A percentile compares a stretch with the other conserved stretches of the same genome.
phyloP scores from a whole-genome alignment of 2,888 invertebrate genomes.

The Meliscaeva auricollis region DNA sequence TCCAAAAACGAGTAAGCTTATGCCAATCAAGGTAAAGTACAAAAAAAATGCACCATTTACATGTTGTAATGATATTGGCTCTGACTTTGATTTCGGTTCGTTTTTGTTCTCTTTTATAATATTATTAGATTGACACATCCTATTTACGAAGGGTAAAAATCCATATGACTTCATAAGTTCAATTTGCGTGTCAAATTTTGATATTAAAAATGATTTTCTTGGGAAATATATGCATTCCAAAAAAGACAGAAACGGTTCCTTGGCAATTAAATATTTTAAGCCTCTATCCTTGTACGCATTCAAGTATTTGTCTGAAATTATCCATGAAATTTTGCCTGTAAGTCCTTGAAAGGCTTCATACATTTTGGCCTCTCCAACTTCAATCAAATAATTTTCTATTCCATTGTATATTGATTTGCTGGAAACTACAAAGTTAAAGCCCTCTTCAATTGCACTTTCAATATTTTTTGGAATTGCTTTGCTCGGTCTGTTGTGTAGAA shows the following conservation, averaged over 20 bases:
- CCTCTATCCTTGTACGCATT: background rate
- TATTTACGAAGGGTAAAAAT: background rate
- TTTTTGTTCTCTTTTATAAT: background rate
- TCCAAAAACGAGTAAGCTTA: background rate
- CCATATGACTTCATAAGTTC: background rate
- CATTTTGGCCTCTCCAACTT: background rate
- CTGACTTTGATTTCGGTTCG: background rate
- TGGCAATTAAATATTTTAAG: background rate
- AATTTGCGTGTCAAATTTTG: background rate
- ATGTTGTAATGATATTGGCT: background rate
- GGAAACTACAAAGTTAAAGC: conserved; percentile 3
- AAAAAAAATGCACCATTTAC: background rate
- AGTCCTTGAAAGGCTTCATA: background rate
- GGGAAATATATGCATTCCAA: background rate
- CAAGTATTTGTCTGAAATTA: background rate
- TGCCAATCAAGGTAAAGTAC: background rate
- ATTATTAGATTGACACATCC: background rate
- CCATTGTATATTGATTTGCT: background rate
- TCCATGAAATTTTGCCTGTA: background rate
- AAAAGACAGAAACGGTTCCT: background rate
- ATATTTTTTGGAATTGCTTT: background rate
- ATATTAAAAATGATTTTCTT: background rate
- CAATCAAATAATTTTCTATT: background rate
- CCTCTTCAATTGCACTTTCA: background rate
- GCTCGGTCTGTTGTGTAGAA: background rate